Evolutionary conservation across 2,797 vertebrate genomes (phyloP), one percentile per base, ranked within the genome.

Genomic region (Sebastes diaconus): DNA sequence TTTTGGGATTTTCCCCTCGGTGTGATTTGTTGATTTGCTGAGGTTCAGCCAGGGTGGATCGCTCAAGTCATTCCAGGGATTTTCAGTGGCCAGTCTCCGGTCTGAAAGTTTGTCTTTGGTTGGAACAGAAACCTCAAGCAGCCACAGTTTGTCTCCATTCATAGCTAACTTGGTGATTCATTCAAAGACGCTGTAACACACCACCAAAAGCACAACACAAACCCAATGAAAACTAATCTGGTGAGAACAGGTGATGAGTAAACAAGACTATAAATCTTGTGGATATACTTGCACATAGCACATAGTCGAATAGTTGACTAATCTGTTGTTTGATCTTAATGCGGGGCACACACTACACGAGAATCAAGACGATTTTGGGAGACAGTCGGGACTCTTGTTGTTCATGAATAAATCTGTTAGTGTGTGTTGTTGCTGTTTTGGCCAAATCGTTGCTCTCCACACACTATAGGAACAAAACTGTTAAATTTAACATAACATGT

Each of bases 11-110:
- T 90, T 87, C 83, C 84, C 78, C 42, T 77, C 36, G 4, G 22
- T 61, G 70, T 78, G 74, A 83, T 70, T 84, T 88, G 80, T 88
- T 92, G 84, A 68, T 80, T 74, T 70, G n/a, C 58, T 67, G 78
- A 84, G 76, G 79, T 84, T 85, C 77, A 70, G 77, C 52, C 24
- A 7, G 77, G 83, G 79, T 73, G 52, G 77, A 81, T n/a, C 9
- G 7, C 63, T 81, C 13, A 52, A 63, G 60, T 69, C 18, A 24
- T 77, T 83, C 36, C 66, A 78, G 50, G 34, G 50, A 52, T 63
- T 80, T 84, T 80, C 64, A 75, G 67, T 18, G 34, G 68, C 30
- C 67, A 6, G 29, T 55, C 61, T 54, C 16, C 46, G 13, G 32
- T 32, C 83, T 32, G 68, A 75, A 69, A 70, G 69, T 83, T 73